Base-by-base conservation (phyloP, 2,888 invertebrate genomes). In the Leptopilina myrica region DNA sequence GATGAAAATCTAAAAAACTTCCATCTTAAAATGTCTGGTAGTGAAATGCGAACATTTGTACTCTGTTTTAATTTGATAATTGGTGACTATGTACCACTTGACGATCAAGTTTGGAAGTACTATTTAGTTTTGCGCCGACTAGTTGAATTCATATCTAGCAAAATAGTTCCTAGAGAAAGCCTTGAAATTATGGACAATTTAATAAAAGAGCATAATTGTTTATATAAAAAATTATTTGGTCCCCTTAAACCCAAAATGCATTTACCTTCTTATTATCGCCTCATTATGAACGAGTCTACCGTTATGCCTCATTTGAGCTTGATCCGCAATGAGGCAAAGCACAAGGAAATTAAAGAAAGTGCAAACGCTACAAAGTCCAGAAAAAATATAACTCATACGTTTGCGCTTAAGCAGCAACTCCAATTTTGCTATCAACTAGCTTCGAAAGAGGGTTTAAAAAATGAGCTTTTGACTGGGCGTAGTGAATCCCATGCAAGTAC, bases 341-440 rank as follows among this genome's bases (percentile, higher is more conserved):
- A 59, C 12, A 59, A 59, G n/a, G 59, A 59, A 59, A 59, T 59
- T 7, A 59, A 59, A n/a, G 59, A 59, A 59, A 59, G 59, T 59
- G 59, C 59, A 12, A n/a, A n/a, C n/a, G 14, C 59, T n/a, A 59
- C 59, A 6, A 59, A 59, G 12, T 59, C 59, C 2, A 59, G 59
- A n/a, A 59, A 59, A 59, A 14, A 59, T 59, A n/a, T 59, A 15
- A 59, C 59, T n/a, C 59, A 59, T 12, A 59, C 59, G 5, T n/a
- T 59, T 59, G 14, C 59, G 5, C n/a, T 59, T 5, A 59, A 59
- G 33, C 33, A 33, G 33, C 33, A 33, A 33, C 33, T 33, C 33
- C 33, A 33, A 33, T 33, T 33, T 33, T 33, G 33, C 33, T 33
- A 33, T 33, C 33, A 33, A 33, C 3, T 33, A 33, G 33, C 33